These are phyloP conservation scores for Serripes groenlandicus DNA, from an alignment of 2,888 invertebrate genomes.

Conservation along the genomic window DNA sequence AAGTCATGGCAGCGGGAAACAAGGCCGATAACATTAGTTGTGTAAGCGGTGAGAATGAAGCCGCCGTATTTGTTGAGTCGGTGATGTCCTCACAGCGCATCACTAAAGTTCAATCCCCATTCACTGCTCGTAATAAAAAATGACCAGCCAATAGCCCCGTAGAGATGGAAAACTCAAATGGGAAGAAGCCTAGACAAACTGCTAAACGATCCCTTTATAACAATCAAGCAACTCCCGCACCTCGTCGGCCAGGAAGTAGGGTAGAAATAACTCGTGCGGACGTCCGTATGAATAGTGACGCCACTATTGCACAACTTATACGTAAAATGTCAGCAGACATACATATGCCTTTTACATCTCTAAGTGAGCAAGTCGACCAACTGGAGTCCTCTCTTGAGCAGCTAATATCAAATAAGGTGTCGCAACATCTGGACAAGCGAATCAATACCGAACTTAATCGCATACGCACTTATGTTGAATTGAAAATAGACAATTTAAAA, in stretches of 20 bases:
- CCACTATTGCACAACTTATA: slow-evolving; percentile 5
- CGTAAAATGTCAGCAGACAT: slow-evolving; percentile 25
- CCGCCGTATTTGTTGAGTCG: slow-evolving; percentile 11
- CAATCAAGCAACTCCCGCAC: background rate
- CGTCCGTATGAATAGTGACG: slow-evolving; percentile 7
- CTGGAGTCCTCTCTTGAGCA: slow-evolving; percentile 12
- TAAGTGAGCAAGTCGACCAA: slow-evolving; percentile 13
- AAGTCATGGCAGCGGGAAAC: too few species aligned
- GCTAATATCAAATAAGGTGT: slow-evolving; percentile 23
- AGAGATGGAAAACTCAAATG: background rate
- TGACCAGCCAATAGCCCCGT: background rate
- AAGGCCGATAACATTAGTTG: too few species aligned
- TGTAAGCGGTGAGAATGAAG: too few species aligned
- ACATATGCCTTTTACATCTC: slow-evolving; percentile 22
- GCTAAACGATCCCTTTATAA: background rate
- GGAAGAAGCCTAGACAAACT: too few species aligned
- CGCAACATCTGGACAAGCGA: slow-evolving; percentile 24
- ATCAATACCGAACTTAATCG: background rate
- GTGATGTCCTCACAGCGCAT: slow-evolving; percentile 11
- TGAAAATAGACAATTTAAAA: too few species aligned
- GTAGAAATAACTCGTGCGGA: slow-evolving; percentile 12
- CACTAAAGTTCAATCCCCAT: slow-evolving; percentile 1
- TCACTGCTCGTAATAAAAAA: background rate
- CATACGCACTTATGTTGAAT: background rate
- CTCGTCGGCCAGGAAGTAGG: background rate